Conservation (phyloP, 2,797 vertebrate genomes). For the Paedocypris micromegethes region DNA sequence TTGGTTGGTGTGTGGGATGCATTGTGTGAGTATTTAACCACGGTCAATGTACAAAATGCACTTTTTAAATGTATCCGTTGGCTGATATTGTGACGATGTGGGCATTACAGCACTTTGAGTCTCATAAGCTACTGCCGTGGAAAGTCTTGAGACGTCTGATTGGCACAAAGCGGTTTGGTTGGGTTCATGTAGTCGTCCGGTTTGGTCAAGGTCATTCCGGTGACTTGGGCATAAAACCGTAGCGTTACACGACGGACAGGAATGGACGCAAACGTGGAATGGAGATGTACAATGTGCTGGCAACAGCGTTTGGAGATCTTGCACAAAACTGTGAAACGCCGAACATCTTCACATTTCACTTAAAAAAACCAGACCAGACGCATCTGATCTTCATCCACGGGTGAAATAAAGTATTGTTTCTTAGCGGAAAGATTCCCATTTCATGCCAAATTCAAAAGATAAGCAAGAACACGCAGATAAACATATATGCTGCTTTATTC, state of each 20-base stretch:
- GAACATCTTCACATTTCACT: too few species aligned
- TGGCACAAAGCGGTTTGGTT: constrained; percentile 18
- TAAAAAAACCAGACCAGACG: too few species aligned
- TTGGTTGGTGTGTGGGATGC: too few species aligned
- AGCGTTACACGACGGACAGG: background rate
- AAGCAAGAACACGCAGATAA: too few species aligned
- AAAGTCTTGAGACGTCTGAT: constrained; percentile 13
- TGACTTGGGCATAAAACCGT: background rate
- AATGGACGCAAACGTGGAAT: constrained; percentile 15
- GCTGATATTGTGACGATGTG: background rate
- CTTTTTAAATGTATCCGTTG: constrained; percentile 35
- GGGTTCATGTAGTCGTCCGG: background rate
- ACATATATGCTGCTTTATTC: too few species aligned
- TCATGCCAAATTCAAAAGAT: too few species aligned
- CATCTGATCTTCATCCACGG: too few species aligned
- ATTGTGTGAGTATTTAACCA: constrained; percentile 2
- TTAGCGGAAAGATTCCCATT: too few species aligned
- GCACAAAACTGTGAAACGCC: too few species aligned
- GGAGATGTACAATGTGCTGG: constrained; percentile 18
- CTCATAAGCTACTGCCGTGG: constrained; percentile 28
- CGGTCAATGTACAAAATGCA: constrained; percentile 29
- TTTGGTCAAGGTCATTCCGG: background rate
- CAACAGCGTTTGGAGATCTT: constrained; percentile 34
- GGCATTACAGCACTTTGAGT: constrained; percentile 32
- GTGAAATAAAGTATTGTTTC: too few species aligned